Evolutionary conservation across 2,888 invertebrate species (phyloP), one percentile per base, ranked within the genome.

Genomic region (Cotesia congregata): DNA sequence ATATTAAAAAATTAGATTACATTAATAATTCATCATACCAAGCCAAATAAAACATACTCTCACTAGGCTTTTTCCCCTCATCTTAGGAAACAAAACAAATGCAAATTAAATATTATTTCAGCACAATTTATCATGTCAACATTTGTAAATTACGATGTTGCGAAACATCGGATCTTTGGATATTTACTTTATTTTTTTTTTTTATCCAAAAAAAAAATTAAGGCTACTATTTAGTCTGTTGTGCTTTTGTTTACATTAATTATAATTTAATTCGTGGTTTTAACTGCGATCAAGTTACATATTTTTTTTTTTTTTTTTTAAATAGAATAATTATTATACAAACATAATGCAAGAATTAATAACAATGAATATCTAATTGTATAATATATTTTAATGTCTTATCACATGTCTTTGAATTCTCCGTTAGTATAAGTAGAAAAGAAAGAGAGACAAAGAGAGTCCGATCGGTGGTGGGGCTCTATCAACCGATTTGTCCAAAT

Each of bases 11-110:
- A 70, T 79, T 80, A 77, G 62, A 78, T 81, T 76, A 77, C 71
- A 74, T 79, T 67, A 77, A 77, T 80, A 77, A 80, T 79, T 79
- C 67, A 76, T 76, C 77, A 82, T 38, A 72, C 79, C 77, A 74
- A 81, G 78, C 70, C 76, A 64, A 80, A 82, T 80, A 78, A 80
- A 83, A 83, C 76, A 83, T 84, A 85, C 86, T 85, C 86, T 88
- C 86, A 87, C 87, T 85, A 85, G 88, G 89, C 89, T 89, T 89
- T 89, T 89, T 89, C 89, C 89, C 89, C 89, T 89, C 89, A 89
- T 87, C 84, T 82, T 88, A 87, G 86, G 87, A 82, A 84, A 83
- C 83, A 62, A 72, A 69, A 50, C 7, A 50, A 50, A 50, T 50
- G 50, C 9, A 50, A 76, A 68, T 73, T 68, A 84, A 86, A 86